A percentile compares a stretch with the other conserved stretches of the same genome.
Evolutionary conservation across 2,888 invertebrate genomes (phyloP).

Genomic region (Patella ulyssiponensis): DNA sequence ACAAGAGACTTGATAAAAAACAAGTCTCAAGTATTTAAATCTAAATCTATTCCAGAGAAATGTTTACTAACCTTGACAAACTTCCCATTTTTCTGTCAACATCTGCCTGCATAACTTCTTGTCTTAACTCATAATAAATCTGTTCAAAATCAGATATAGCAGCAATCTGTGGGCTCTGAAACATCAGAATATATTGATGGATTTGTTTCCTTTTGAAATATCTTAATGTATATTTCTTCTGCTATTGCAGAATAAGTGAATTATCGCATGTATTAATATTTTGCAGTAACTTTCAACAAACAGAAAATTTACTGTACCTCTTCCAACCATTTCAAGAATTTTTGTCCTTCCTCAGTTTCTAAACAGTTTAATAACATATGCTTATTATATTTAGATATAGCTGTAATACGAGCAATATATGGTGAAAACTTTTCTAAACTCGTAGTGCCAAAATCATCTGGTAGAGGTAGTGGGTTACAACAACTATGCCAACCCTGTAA

Average conservation of each 20-base stretch:
- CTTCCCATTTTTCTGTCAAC: slow-evolving; percentile 44
- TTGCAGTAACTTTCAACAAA: too few relatives aligned
- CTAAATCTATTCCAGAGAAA: too few relatives aligned
- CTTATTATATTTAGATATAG: slow-evolving; percentile 63
- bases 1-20: too few relatives aligned
- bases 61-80: slow-evolving; percentile 40
- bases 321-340: slow-evolving; percentile 57
- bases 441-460: slow-evolving; percentile 46
- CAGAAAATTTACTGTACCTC: slow-evolving; percentile 47
- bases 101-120: slow-evolving; percentile 55
- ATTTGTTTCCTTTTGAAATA: too few relatives aligned
- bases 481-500: slow-evolving; percentile 66
- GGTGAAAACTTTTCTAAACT: slow-evolving; percentile 54
- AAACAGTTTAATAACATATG: slow-evolving; percentile 49
- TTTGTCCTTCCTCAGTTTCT: slow-evolving; percentile 50
- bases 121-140: slow-evolving; percentile 53
- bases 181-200: not conserved
- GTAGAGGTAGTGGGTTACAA: slow-evolving; percentile 48
- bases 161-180: slow-evolving; percentile 52
- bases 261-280: too few relatives aligned
- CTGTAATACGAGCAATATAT: slow-evolving; percentile 59
- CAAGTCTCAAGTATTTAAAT: too few relatives aligned
- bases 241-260: too few relatives aligned
- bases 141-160: slow-evolving; percentile 53
- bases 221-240: too few relatives aligned